Conservation (phyloP, 1,140 invertebrate genomes). For the Zaprionus nigranus region DNA sequence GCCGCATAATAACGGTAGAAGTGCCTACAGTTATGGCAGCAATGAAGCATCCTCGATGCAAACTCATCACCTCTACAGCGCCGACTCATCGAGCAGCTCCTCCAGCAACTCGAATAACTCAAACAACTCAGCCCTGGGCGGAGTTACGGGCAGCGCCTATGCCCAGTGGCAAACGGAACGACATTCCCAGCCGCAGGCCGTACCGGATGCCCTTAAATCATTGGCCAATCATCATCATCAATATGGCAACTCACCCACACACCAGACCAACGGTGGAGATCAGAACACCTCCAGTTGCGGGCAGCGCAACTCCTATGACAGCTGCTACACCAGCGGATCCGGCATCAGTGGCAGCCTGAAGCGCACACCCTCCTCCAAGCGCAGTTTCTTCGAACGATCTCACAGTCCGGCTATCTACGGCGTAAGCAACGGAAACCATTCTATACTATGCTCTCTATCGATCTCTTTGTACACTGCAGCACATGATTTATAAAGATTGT, state of each 20-base stretch:
- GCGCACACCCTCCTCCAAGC: slow-evolving; percentile 79
- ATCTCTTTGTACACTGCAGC: slow-evolving; percentile 17
- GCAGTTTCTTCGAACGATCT: slow-evolving; percentile 76
- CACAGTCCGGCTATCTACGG: slow-evolving; percentile 81
- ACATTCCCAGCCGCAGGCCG: slow-evolving; percentile 77
- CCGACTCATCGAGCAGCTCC: slow-evolving; percentile 74
- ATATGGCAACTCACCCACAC: slow-evolving; percentile 73
- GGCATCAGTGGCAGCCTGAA: slow-evolving; percentile 68
- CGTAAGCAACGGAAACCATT: slow-evolving; percentile 57
- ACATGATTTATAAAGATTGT: background rate
- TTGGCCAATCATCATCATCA: slow-evolving; percentile 69
- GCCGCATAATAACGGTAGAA: slow-evolving; percentile 46
- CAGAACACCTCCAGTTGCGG: slow-evolving; percentile 17
- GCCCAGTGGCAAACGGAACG: slow-evolving; percentile 70
- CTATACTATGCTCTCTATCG: background rate
- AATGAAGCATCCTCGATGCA: slow-evolving; percentile 46
- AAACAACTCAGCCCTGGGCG: slow-evolving; percentile 52
- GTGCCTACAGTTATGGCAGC: slow-evolving; percentile 53
- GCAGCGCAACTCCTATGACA: slow-evolving; percentile 64
- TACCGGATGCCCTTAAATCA: slow-evolving; percentile 76
- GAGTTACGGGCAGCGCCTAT: slow-evolving; percentile 70
- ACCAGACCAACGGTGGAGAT: slow-evolving; percentile 19
- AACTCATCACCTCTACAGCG: slow-evolving; percentile 63
- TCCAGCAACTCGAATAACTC: slow-evolving; percentile 75
- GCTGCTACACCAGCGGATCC: slow-evolving; percentile 47